phyloP scores from a whole-genome alignment of 1,140 invertebrate species.

The Caenorhabditis brenneri region DNA sequence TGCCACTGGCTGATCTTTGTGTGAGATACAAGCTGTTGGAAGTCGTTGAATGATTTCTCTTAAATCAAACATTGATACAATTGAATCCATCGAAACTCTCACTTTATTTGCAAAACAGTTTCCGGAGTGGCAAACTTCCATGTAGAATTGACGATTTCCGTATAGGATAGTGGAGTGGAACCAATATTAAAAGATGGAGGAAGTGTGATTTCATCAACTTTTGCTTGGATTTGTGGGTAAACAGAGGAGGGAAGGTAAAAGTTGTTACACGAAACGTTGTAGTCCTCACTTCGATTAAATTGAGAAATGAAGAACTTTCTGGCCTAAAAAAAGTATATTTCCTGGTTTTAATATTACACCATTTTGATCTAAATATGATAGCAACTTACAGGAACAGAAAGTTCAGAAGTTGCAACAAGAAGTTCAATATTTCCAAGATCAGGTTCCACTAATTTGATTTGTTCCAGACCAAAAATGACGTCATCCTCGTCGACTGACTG shows the following conservation, averaged over 20 bases:
- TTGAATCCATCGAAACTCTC: background rate
- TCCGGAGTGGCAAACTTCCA: constrained; percentile 14
- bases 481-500: constrained; percentile 1
- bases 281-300: background rate
- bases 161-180: background rate
- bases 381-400: background rate
- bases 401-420: background rate
- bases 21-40: background rate
- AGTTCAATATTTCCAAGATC: constrained; percentile 7
- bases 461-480: constrained; percentile 7
- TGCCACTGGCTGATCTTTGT: background rate
- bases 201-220: background rate
- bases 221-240: background rate
- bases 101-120: background rate
- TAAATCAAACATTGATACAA: background rate
- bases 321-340: background rate
- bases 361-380: too few relatives aligned
- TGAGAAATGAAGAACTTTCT: background rate
- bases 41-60: constrained; percentile 8
- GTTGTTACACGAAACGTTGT: background rate
- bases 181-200: background rate
- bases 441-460: background rate
- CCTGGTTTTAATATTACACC: too few relatives aligned
- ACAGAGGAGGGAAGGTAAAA: background rate
- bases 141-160: constrained; percentile 8